Evolutionary conservation across 53 echinoderm and acorn worm species (phyloP).

Genomic region (Antedon mediterranea): DNA sequence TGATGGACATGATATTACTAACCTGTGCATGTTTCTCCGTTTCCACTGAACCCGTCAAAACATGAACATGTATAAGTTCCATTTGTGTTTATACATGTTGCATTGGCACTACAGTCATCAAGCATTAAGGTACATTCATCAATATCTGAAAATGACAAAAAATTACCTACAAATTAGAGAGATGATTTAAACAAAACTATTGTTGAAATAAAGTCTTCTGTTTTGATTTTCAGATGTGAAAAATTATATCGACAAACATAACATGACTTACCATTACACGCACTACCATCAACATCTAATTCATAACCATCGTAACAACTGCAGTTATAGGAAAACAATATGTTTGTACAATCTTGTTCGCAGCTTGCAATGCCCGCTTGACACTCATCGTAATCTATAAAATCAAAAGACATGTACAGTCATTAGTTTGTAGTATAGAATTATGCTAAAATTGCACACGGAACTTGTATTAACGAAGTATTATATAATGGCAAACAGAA

Average conservation of each 20-base stretch:
- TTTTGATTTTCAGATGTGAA: too few relatives aligned
- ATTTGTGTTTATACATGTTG: not conserved
- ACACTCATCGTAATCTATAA: constrained; percentile 72
- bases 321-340: constrained; percentile 66
- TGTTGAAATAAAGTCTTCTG: too few relatives aligned
- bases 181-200: too few relatives aligned
- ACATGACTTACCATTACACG: not conserved
- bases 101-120: not conserved
- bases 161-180: too few relatives aligned
- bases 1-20: too few relatives aligned
- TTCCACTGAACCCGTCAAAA: not conserved
- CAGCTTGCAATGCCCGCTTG: constrained; percentile 30
- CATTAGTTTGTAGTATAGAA: too few relatives aligned
- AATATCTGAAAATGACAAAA: too few relatives aligned
- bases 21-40: not conserved
- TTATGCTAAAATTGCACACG: too few relatives aligned
- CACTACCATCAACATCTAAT: not conserved
- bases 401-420: too few relatives aligned
- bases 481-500: too few relatives aligned
- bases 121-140: not conserved
- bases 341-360: constrained; percentile 61
- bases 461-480: too few relatives aligned
- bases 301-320: constrained; percentile 67
- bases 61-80: not conserved
- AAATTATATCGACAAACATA: too few relatives aligned